Base-by-base conservation (phyloP, 2,888 invertebrate genomes). In the Eupithecia exiguata region DNA sequence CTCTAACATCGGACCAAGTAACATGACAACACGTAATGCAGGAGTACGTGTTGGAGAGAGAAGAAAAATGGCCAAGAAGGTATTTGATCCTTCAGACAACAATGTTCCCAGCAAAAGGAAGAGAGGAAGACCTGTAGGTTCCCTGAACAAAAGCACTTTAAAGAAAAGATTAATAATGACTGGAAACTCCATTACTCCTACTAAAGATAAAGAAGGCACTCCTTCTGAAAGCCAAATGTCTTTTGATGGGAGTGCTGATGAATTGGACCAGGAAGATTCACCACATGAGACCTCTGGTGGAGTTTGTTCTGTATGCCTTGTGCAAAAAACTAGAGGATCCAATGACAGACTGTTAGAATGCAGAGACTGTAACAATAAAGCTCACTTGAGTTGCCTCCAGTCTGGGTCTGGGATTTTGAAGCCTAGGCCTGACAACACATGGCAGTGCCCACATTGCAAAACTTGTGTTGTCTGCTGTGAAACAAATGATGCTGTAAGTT, bases 401-500 rank as follows among this genome's bases (percentile, higher is more conserved):
- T 95, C 95, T 68, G 96, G 96, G 16, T 96, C 96, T 81, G 95
- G 96, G 82, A 95, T 96, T 87, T 88, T 96, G 66, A 95, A 96
- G 85, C 95, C 96, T 80, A 91, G 95, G 67, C 95, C 95, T 61
- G 96, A 96, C 80, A 96, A 96, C 80, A 96, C 96, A 43, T 99
- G 98, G 97, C 98, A 98, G 83, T 99, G 99, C 87, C 97, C 97
- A 70, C 97, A 97, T 86, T 99, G 98, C 85, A 98, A 98, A 90
- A 97, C 96, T 16, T 99, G 99, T 90, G 96, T 96, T 66, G 94
- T 97, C 61, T 98, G 98, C 86, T 96, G 96, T 82, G 97, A 97
- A 92, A 96, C 97, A 12, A 96, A 96, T 82, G 96, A 96, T 91
- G 96, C 96, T 87, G 96, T 97, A 94, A 95, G 96, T 95, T 40